Conservation (phyloP, 2,888 invertebrate genomes). For the Altica lythri region DNA sequence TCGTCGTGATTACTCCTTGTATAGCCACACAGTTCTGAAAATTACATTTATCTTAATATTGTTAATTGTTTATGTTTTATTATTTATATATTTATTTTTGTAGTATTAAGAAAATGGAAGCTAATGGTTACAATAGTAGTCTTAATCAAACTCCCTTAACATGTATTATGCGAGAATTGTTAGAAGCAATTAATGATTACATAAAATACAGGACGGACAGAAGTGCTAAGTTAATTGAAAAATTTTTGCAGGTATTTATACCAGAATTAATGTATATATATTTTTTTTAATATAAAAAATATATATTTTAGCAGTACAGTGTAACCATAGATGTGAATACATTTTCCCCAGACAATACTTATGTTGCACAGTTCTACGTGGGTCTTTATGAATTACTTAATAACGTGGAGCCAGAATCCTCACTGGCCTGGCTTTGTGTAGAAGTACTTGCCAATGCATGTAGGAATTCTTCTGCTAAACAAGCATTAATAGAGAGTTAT, state of each 20-base stretch:
- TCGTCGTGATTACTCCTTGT: too few relatives aligned
- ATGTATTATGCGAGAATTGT: conserved; percentile 29
- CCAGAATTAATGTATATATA: neutral
- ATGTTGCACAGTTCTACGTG: conserved; percentile 70
- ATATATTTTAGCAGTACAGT: conserved; percentile 64
- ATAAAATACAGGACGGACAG: conserved; percentile 39
- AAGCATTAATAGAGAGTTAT: conserved; percentile 70
- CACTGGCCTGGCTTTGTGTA: conserved; percentile 68
- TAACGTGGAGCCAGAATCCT: conserved; percentile 61
- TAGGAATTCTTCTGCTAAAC: conserved; percentile 65
- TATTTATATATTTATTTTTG: neutral
- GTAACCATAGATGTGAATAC: conserved; percentile 67
- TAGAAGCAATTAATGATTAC: conserved; percentile 39
- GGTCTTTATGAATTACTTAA: conserved; percentile 69
- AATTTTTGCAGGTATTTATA: conserved; percentile 43
- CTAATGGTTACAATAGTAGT: conserved; percentile 21
- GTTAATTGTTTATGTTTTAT: neutral
- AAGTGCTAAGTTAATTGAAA: conserved; percentile 39
- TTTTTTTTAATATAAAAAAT: conserved; percentile 6
- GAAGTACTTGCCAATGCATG: conserved; percentile 68
- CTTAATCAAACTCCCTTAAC: conserved; percentile 19
- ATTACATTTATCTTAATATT: neutral
- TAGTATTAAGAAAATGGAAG: conserved; percentile 21
- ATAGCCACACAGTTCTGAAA: too few relatives aligned
- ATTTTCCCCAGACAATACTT: conserved; percentile 69